A percentile compares a stretch with the other conserved stretches of the same genome.
Conservation (phyloP, 2,113 vertebrate species). For the Psittacula cyanocephala region DNA sequence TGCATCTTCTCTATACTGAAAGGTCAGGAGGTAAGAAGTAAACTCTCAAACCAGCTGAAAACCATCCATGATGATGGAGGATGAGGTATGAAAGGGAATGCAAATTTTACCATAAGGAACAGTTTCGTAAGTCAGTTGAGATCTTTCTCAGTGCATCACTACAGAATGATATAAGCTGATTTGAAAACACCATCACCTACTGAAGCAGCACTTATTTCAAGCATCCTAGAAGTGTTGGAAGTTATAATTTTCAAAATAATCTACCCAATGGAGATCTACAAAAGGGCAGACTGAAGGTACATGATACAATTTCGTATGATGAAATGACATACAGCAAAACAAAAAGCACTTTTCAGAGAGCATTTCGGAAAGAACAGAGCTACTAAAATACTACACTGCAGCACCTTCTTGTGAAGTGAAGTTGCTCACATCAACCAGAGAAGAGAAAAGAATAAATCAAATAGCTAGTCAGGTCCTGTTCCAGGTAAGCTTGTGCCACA, state of each 20-base stretch:
- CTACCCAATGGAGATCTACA: background rate
- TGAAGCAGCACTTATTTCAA: background rate
- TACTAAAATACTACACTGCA: background rate
- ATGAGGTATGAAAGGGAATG: background rate
- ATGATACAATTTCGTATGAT: background rate
- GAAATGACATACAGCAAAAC: background rate
- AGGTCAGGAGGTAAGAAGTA: background rate
- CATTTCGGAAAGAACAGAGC: background rate
- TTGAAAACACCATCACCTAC: background rate
- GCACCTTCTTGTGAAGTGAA: background rate
- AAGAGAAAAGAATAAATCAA: background rate
- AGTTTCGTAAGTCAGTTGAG: accelerated
- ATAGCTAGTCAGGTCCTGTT: background rate
- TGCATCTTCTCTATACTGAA: background rate
- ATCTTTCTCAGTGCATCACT: background rate
- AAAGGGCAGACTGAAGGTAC: background rate
- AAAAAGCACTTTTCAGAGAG: background rate
- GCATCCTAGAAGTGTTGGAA: background rate
- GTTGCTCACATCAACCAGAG: background rate
- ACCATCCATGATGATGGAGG: background rate
- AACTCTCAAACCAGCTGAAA: background rate
- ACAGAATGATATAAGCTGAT: background rate
- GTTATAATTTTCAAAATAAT: background rate
- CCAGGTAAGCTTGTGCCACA: background rate
- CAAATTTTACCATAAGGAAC: background rate